phyloP scores from a whole-genome alignment of 2,888 invertebrate species.

The Troglohyphantes excavatus region DNA sequence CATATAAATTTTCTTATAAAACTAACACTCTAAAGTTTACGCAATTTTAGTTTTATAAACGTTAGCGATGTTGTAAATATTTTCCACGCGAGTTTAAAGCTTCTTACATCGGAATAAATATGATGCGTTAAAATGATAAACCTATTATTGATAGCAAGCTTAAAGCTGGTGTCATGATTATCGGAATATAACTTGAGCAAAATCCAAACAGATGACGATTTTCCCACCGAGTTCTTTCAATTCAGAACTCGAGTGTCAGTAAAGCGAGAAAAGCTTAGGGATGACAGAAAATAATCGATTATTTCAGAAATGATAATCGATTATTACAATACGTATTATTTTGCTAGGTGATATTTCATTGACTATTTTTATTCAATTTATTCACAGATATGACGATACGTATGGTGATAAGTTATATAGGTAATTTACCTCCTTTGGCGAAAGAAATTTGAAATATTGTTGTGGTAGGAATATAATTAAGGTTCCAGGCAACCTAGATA shows the following conservation, averaged over 20 bases:
- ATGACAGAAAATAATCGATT: constrained; percentile 44
- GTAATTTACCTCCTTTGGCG: too few species aligned
- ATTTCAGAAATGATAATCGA: neutral
- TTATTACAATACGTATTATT: neutral
- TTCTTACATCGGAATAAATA: neutral
- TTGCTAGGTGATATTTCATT: neutral
- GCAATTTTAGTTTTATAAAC: too few species aligned
- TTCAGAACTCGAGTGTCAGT: constrained; percentile 19
- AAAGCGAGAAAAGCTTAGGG: neutral
- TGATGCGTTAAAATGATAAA: neutral
- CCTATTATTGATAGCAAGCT: neutral
- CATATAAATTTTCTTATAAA: too few species aligned
- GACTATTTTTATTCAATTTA: neutral
- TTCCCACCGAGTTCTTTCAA: constrained; percentile 16
- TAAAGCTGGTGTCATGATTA: neutral
- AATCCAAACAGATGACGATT: constrained; percentile 3
- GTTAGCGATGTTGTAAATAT: too few species aligned
- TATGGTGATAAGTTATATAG: too few species aligned
- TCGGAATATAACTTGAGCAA: neutral
- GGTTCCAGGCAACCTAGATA: too few species aligned
- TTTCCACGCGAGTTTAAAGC: too few species aligned
- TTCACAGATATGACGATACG: too few species aligned
- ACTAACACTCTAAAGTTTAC: too few species aligned
- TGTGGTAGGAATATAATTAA: too few species aligned
- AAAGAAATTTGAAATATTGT: too few species aligned